Conservation (phyloP, 1,140 invertebrate genomes). For the Aphelenchoides besseyi region DNA sequence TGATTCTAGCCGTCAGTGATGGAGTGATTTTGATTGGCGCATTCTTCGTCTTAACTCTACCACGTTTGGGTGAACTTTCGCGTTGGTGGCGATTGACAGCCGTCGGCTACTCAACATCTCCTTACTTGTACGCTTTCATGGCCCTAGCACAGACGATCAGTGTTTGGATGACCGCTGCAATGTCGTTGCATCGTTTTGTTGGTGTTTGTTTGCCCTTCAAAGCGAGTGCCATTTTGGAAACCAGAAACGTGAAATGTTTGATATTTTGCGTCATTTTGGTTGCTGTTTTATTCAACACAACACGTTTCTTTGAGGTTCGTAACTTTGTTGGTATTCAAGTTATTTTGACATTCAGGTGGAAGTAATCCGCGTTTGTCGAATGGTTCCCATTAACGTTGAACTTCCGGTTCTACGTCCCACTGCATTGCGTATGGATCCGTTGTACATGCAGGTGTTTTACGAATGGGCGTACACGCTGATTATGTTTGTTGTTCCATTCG, state of each 20-base stretch:
- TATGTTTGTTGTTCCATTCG: conserved; percentile 51
- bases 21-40: conserved; percentile 49
- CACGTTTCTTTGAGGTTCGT: conserved; percentile 48
- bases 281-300: conserved; percentile 48
- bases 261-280: conserved; percentile 36
- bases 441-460: conserved; percentile 27
- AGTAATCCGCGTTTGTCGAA: conserved; percentile 41
- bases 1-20: conserved; percentile 53
- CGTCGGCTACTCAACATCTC: conserved; percentile 42
- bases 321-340: conserved; percentile 39
- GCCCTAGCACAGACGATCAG: conserved; percentile 52
- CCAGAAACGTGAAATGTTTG: conserved; percentile 38
- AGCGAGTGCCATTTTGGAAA: conserved; percentile 33
- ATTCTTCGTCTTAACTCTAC: conserved; percentile 53
- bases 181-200: conserved; percentile 50
- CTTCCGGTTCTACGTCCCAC: conserved; percentile 45
- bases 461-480: conserved; percentile 47
- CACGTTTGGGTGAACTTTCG: conserved; percentile 47
- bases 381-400: conserved; percentile 49
- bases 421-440: conserved; percentile 31
- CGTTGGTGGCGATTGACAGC: conserved; percentile 37
- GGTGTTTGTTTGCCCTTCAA: conserved; percentile 55
- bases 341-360: conserved; percentile 43
- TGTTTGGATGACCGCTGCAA: conserved; percentile 53
- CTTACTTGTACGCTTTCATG: conserved; percentile 49